Conservation (phyloP, 2,888 invertebrate species). For the Alloplasta piceator region DNA sequence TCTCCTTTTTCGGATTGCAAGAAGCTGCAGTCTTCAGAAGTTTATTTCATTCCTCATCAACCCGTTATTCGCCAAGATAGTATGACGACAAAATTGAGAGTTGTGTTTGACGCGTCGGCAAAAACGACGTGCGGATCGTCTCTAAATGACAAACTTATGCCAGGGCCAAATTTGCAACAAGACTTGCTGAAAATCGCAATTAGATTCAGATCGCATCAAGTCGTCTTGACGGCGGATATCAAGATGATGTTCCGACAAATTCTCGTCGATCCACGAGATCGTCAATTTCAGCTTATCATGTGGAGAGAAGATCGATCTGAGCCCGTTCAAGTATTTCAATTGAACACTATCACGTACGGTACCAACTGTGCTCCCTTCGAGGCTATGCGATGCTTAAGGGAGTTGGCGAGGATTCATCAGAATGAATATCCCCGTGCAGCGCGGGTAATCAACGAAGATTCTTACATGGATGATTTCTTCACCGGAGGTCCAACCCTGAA, state of each 20-base stretch:
- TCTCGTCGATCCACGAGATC: slow-evolving; percentile 22
- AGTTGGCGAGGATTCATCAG: not conserved
- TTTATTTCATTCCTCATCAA: slow-evolving; percentile 43
- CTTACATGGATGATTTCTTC: slow-evolving; percentile 53
- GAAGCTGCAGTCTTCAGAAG: not conserved
- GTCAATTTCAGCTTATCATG: slow-evolving; percentile 4
- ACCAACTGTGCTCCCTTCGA: slow-evolving; percentile 36
- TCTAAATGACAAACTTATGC: slow-evolving; percentile 44
- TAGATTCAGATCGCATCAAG: slow-evolving; percentile 38
- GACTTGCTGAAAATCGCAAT: slow-evolving; percentile 30
- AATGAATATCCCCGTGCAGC: slow-evolving; percentile 15
- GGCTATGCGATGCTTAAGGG: slow-evolving; percentile 45
- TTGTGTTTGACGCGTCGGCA: slow-evolving; percentile 21
- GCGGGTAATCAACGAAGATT: slow-evolving; percentile 38
- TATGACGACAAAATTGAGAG: slow-evolving; percentile 29
- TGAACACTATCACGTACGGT: slow-evolving; percentile 53
- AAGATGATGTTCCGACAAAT: slow-evolving; percentile 53
- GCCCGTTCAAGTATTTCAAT: slow-evolving; percentile 16
- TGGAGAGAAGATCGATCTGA: slow-evolving; percentile 37
- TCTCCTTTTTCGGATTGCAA: slow-evolving; percentile 28
- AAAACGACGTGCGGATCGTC: slow-evolving; percentile 36
- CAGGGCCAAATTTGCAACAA: slow-evolving; percentile 48
- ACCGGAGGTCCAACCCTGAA: slow-evolving; percentile 15
- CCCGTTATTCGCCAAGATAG: slow-evolving; percentile 40
- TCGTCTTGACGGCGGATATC: slow-evolving; percentile 51